These are phyloP conservation scores for Sphenopsis melanotis DNA, from an alignment of 2,797 vertebrate species.

Conservation along the genomic window DNA sequence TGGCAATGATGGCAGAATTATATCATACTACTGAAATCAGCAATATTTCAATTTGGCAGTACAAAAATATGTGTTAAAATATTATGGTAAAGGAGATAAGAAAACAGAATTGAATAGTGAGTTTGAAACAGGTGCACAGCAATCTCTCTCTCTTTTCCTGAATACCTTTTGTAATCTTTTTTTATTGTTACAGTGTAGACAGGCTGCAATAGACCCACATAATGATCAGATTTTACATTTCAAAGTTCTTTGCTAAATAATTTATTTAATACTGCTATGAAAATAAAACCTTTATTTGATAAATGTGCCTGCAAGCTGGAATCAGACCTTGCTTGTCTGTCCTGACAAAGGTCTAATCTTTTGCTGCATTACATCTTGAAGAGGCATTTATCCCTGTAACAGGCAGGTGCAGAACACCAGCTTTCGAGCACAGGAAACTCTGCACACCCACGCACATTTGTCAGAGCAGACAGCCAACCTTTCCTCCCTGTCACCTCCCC, in stretches of 20 bases:
- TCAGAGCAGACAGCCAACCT: slow-evolving; percentile 41
- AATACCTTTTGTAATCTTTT: slow-evolving; percentile 31
- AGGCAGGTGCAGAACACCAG: slow-evolving; percentile 31
- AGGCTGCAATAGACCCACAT: neutral
- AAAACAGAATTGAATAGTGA: slow-evolving; percentile 13
- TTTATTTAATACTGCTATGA: slow-evolving; percentile 38
- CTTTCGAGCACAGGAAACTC: neutral
- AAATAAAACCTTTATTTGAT: slow-evolving; percentile 50
- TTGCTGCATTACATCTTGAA: slow-evolving; percentile 14
- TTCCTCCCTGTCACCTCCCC: slow-evolving; percentile 19
- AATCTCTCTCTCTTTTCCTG: neutral
- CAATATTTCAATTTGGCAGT: neutral
- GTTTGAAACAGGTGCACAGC: neutral
- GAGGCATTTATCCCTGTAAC: slow-evolving; percentile 32
- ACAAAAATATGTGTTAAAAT: slow-evolving; percentile 30
- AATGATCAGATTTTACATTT: slow-evolving; percentile 45
- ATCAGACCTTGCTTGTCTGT: slow-evolving; percentile 54
- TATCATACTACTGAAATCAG: neutral
- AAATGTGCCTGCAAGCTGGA: slow-evolving; percentile 30
- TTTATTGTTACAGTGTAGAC: slow-evolving; percentile 18
- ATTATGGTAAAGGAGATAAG: slow-evolving; percentile 38
- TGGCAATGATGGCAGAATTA: neutral
- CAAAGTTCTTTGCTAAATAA: slow-evolving; percentile 31
- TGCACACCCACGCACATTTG: neutral
- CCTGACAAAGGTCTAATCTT: slow-evolving; percentile 48